These are phyloP conservation scores for Cygnus atratus DNA, from an alignment of 2,113 vertebrate species.

Conservation along the genomic window DNA sequence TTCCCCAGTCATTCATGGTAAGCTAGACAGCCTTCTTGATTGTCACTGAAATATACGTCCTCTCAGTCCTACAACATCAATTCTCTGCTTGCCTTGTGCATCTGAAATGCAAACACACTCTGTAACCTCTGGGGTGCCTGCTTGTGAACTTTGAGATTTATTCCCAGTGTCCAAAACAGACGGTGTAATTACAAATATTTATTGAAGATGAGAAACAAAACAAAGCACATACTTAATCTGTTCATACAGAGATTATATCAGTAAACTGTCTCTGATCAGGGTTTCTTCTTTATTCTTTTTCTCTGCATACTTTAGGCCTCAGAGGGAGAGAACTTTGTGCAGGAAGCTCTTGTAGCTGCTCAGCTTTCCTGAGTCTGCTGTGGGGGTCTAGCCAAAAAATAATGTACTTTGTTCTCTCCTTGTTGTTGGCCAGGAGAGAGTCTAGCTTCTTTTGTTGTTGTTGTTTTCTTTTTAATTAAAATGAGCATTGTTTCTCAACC, in stretches of 20 bases:
- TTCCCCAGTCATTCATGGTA: background rate
- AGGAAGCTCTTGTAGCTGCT: background rate
- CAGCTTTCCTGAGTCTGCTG: background rate
- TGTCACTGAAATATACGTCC: background rate
- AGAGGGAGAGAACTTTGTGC: background rate
- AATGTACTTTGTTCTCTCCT: background rate
- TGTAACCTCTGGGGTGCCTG: background rate
- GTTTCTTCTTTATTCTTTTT: background rate
- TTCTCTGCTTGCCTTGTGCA: background rate
- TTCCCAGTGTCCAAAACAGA: background rate
- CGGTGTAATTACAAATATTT: background rate
- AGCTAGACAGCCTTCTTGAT: accelerated
- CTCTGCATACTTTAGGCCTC: background rate
- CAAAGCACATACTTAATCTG: background rate
- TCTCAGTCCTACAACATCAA: background rate
- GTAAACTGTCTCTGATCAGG: background rate
- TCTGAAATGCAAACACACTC: accelerated
- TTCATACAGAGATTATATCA: background rate
- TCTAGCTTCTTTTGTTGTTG: background rate
- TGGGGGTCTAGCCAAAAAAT: background rate
- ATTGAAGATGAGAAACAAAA: background rate
- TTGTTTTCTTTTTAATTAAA: background rate
- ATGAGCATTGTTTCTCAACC: background rate
- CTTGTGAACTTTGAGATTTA: background rate
- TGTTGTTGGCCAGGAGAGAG: background rate